Conservation (phyloP, 2,888 invertebrate genomes). For the Oscheius sp. region DNA sequence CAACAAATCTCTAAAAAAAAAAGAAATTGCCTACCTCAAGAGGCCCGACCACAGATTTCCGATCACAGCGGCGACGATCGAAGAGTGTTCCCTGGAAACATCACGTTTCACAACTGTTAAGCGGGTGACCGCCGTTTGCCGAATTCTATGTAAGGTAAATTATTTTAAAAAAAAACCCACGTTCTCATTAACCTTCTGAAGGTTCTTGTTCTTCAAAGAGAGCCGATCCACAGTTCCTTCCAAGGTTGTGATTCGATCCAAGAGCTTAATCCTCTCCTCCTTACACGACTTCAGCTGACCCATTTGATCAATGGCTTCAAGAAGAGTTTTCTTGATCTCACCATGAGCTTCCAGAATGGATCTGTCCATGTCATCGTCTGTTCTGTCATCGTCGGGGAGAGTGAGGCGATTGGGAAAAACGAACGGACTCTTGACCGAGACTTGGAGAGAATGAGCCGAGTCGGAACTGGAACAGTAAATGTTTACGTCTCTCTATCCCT, state of each 20-base stretch:
- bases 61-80: constrained; percentile 6
- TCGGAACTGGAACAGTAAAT: no score
- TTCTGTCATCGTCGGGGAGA: neutral
- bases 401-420: no score
- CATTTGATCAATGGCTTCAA: constrained; percentile 12
- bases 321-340: constrained; percentile 12
- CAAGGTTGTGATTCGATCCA: neutral
- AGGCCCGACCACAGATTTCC: neutral
- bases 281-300: constrained; percentile 16
- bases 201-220: constrained; percentile 4
- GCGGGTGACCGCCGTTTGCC: neutral
- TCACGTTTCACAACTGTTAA: neutral
- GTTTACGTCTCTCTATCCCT: no score
- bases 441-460: no score
- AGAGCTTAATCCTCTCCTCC: constrained; percentile 2
- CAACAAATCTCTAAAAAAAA: neutral
- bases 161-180: neutral
- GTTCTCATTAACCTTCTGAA: constrained; percentile 8
- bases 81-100: neutral
- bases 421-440: no score
- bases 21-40: neutral
- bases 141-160: neutral
- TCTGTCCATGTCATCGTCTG: neutral
- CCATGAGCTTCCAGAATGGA: constrained; percentile 7
- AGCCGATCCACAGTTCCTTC: constrained; percentile 21